phyloP scores from a whole-genome alignment of 2,113 vertebrate genomes.

The Mesembrinibis cayennensis region DNA sequence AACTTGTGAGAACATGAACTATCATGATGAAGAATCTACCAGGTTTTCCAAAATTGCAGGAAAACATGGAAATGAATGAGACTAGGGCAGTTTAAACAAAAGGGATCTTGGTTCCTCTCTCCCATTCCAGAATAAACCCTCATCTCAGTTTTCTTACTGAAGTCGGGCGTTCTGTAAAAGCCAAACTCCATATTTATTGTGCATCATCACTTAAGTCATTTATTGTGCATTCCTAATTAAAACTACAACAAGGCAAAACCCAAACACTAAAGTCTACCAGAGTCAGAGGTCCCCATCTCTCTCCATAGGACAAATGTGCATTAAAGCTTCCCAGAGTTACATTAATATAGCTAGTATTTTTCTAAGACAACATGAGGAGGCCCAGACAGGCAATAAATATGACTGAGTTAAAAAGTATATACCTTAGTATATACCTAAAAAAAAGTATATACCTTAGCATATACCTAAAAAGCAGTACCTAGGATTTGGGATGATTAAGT shows the following conservation, averaged over 20 bases:
- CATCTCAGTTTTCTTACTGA: background rate
- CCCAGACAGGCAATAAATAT: background rate
- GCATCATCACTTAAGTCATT: background rate
- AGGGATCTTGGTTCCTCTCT: background rate
- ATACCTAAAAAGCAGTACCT: background rate
- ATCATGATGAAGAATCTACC: background rate
- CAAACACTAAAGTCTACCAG: background rate
- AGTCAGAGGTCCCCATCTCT: background rate
- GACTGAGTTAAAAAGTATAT: background rate
- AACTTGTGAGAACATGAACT: background rate
- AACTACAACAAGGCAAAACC: background rate
- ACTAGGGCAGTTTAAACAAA: background rate
- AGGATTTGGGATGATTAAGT: background rate
- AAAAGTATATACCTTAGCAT: no score
- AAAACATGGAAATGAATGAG: background rate
- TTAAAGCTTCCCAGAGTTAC: background rate
- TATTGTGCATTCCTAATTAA: background rate
- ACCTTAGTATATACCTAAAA: no score
- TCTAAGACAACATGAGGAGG: background rate
- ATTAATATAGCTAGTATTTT: background rate
- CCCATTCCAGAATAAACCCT: background rate
- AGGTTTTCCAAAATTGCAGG: background rate
- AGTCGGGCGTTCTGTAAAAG: background rate
- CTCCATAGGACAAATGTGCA: background rate
- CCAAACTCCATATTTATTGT: background rate